phyloP scores from a whole-genome alignment of 2,797 vertebrate species.

The Pogonophryne albipinna region DNA sequence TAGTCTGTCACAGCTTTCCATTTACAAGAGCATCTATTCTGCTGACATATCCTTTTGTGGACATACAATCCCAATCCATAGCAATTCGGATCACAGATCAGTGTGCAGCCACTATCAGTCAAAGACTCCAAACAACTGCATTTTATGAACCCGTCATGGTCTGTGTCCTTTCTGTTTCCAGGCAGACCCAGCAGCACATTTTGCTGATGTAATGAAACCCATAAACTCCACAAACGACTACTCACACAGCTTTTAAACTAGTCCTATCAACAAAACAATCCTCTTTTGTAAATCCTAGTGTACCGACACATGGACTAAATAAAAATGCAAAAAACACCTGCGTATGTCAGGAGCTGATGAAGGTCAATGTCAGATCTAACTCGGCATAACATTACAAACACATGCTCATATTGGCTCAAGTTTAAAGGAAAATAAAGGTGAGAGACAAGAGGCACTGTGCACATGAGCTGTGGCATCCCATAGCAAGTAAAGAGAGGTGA shows the following conservation, averaged over 20 bases:
- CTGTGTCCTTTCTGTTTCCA: neutral
- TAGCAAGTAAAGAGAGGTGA: slow-evolving; percentile 21
- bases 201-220: slow-evolving; percentile 4
- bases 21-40: slow-evolving; percentile 12
- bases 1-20: slow-evolving; percentile 35
- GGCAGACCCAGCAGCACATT: slow-evolving; percentile 8
- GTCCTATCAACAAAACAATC: slow-evolving; percentile 2
- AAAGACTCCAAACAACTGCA: neutral
- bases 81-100: slow-evolving; percentile 4
- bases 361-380: slow-evolving; percentile 32
- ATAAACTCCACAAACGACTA: slow-evolving; percentile 10
- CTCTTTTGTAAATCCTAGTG: neutral
- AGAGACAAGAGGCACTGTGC: neutral
- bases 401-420: neutral
- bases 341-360: slow-evolving; percentile 29
- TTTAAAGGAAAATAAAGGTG: neutral
- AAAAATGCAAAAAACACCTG: neutral
- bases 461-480: neutral
- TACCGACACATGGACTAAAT: neutral
- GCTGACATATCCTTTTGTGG: slow-evolving; percentile 19
- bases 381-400: slow-evolving; percentile 14
- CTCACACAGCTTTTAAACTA: neutral
- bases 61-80: slow-evolving; percentile 12
- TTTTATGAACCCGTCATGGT: neutral
- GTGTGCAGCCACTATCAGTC: neutral